Percentiles rank a stretch among this genome's conserved stretches.
phyloP scores from a whole-genome alignment of 2,888 invertebrate species.

The Caenorhabditis angaria region DNA sequence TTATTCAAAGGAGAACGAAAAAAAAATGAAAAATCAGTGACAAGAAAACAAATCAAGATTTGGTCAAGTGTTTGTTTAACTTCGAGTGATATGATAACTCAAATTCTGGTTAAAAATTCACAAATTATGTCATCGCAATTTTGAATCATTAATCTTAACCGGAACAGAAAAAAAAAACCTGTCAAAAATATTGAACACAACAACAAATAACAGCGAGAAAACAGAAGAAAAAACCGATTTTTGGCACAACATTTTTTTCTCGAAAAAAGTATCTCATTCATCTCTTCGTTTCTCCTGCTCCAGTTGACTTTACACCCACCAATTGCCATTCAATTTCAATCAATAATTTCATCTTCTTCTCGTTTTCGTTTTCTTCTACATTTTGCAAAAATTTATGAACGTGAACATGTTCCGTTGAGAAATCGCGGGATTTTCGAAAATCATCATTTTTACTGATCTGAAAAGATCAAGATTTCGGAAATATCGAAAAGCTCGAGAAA shows the following conservation, averaged over 20 bases:
- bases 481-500: too few species aligned
- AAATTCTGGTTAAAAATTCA: not conserved
- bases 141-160: not conserved
- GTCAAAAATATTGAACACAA: not conserved
- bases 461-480: too few species aligned
- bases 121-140: too few species aligned
- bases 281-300: not conserved
- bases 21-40: not conserved
- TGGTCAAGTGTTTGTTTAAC: constrained; percentile 2
- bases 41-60: too few species aligned
- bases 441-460: too few species aligned
- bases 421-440: too few species aligned
- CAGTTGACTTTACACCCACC: not conserved
- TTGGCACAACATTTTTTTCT: constrained; percentile 1
- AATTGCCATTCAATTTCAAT: constrained; percentile 2
- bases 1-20: too few species aligned
- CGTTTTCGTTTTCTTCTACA: not conserved
- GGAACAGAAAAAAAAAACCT: not conserved
- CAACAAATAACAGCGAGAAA: not conserved
- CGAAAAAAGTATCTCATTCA: constrained; percentile 8
- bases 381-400: not conserved
- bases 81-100: not conserved
- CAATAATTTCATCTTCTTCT: not conserved
- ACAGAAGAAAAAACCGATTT: not conserved
- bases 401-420: not conserved